Evolutionary conservation across 2,888 invertebrate species (phyloP).

Genomic region (Carcina quercana): DNA sequence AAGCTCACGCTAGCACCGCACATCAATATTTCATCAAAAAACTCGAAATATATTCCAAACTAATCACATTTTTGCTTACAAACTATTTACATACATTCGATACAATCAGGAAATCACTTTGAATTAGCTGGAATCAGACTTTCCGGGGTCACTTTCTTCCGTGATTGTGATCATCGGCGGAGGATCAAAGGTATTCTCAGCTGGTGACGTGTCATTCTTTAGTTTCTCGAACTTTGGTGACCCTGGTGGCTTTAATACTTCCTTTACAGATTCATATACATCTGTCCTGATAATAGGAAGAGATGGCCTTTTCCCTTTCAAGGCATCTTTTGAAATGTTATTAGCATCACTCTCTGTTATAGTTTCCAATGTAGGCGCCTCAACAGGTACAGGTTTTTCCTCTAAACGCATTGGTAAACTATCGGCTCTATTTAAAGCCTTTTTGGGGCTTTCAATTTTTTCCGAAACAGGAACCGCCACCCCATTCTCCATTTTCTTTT

Average conservation of each 20-base stretch:
- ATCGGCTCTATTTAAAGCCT: conserved; percentile 65
- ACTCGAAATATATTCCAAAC: conserved; percentile 14
- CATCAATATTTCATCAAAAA: conserved; percentile 13
- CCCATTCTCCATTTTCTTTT: conserved; percentile 55
- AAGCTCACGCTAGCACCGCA: conserved; percentile 3
- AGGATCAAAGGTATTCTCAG: conserved; percentile 39
- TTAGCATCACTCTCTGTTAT: conserved; percentile 52
- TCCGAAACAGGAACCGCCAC: conserved; percentile 45
- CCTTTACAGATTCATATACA: conserved; percentile 72
- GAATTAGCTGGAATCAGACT: conserved; percentile 61
- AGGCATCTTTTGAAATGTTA: conserved; percentile 28
- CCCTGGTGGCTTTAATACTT: conserved; percentile 61
- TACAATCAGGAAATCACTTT: conserved; percentile 18
- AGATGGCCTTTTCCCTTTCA: conserved; percentile 55
- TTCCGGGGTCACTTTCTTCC: conserved; percentile 59
- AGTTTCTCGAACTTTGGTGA: conserved; percentile 76
- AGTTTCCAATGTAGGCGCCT: conserved; percentile 39
- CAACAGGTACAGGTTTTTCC: conserved; percentile 42
- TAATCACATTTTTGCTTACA: conserved; percentile 19
- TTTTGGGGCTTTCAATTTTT: conserved; percentile 56
- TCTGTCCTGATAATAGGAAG: conserved; percentile 63
- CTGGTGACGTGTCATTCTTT: conserved; percentile 66
- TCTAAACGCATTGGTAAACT: conserved; percentile 73
- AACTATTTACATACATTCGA: conserved; percentile 38
- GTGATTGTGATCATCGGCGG: conserved; percentile 68